Evolutionary conservation across 2,888 invertebrate species (phyloP), one percentile per base, ranked within the genome.

Genomic region (Perithous albicinctus): DNA sequence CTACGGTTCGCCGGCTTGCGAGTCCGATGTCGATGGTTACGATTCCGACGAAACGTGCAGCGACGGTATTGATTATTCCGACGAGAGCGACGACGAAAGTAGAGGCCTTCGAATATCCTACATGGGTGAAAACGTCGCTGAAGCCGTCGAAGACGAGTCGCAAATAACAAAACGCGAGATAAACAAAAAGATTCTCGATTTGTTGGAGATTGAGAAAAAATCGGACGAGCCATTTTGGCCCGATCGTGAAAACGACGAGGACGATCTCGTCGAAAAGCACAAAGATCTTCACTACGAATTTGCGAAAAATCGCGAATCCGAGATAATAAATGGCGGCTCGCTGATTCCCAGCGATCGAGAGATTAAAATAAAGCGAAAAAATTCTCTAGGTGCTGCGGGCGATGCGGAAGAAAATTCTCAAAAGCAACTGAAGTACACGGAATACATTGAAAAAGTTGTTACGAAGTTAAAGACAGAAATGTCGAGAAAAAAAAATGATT

Each of bases 101-200:
- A 95, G 94, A 46, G 96, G 96, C 0, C 94, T 97, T 10, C 94
- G 96, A 18, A 97, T 97, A 84, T 96, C 97, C 83, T 97, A 97
- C 89, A 97, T 96, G 87, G 96, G 96, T 0, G 96, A 97, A 26
- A 97, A 97, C 92, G 95, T 97, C 54, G 98, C 97, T 0, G 97
- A 97, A 91, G 97, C 97, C 0, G 95, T 97, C 0, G 97, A 97
- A 76, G 92, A 93, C 67, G 93, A 93, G 66, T 89, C 89, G 6
- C 87, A 91, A 38, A 87, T 91, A 15, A 86, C 86, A 35, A 92
- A 91, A 20, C 89, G 89, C 56, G 88, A 90, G 61, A 89, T 90
- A 12, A 91, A 90, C 69, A 90, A 88, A 67, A 89, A 89, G 48
- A 90, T 92, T 38, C 84, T 91, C 75, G 91, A 88, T 86, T 74